Percentiles rank a stretch among this genome's conserved stretches.
Conservation (phyloP, 1,140 invertebrate genomes). For the Portunus trituberculatus region DNA sequence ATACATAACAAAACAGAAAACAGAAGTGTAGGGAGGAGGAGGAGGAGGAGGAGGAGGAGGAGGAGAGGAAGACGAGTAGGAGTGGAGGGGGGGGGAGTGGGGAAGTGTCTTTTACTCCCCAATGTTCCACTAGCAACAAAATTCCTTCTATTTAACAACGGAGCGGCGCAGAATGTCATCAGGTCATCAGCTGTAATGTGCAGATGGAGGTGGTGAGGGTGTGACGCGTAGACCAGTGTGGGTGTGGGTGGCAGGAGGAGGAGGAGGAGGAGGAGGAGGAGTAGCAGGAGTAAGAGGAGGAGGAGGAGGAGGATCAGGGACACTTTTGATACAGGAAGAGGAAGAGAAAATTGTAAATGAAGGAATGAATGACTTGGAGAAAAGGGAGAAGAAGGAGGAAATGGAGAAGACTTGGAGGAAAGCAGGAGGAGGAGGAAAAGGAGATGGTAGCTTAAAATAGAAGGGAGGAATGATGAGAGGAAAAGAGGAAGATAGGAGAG, state of each 20-base stretch:
- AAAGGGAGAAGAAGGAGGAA: not conserved
- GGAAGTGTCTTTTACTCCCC: not conserved
- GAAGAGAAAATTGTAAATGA: not conserved
- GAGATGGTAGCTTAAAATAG: not conserved
- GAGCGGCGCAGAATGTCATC: conserved; percentile 28
- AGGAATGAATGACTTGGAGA: not conserved
- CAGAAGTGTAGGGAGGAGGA: not conserved
- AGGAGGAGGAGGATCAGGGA: not conserved
- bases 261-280: not conserved
- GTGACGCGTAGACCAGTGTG: not conserved
- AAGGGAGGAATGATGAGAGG: not conserved
- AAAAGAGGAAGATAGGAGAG: not conserved
- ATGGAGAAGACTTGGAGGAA: not conserved
- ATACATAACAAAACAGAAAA: not conserved
- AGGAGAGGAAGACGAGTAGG: not conserved
- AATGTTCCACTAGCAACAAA: not conserved
- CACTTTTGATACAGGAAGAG: not conserved
- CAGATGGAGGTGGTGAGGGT: conserved; percentile 47
- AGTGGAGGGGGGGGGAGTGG: not conserved
- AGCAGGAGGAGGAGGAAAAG: not conserved
- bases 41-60: not conserved
- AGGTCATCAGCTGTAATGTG: conserved; percentile 60
- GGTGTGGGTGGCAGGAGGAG: not conserved
- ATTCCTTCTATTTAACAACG: conserved; percentile 50
- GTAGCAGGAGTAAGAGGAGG: not conserved